These are phyloP conservation scores for Drosophila bocqueti DNA, from an alignment of 1,140 invertebrate species.

Conservation along the genomic window DNA sequence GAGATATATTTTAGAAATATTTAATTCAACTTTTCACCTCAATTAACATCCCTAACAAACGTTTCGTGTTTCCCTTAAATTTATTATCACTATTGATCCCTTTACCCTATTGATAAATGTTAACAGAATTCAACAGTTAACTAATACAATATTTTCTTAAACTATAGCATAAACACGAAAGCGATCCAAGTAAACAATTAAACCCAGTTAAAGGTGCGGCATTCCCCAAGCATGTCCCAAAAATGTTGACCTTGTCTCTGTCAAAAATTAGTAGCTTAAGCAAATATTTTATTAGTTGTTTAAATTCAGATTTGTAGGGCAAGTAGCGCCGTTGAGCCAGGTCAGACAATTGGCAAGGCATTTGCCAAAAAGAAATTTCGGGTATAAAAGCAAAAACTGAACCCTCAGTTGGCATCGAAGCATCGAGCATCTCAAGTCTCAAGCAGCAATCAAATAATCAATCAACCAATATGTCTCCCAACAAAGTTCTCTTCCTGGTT, in stretches of 20 bases:
- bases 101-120: no score
- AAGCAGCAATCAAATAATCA: constrained; percentile 26
- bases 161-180: background rate
- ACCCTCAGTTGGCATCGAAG: constrained; percentile 45
- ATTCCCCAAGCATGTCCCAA: constrained; percentile 6
- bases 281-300: constrained; percentile 64
- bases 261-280: background rate
- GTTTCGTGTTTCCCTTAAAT: no score
- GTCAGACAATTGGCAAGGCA: constrained; percentile 13
- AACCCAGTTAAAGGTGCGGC: background rate
- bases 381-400: constrained; percentile 54
- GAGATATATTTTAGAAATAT: no score
- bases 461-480: constrained; percentile 51
- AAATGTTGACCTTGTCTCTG: constrained; percentile 20
- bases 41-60: no score
- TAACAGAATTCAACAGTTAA: background rate
- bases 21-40: no score
- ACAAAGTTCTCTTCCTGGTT: constrained; percentile 58
- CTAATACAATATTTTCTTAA: background rate
- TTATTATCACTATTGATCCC: no score
- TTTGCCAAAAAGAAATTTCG: constrained; percentile 21
- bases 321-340: background rate
- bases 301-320: constrained; percentile 23
- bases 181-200: constrained; percentile 1
- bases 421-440: constrained; percentile 19